Evolutionary conservation across 2,888 invertebrate species (phyloP), one percentile per base, ranked within the genome.

Genomic region (Macrophya alboannulata): DNA sequence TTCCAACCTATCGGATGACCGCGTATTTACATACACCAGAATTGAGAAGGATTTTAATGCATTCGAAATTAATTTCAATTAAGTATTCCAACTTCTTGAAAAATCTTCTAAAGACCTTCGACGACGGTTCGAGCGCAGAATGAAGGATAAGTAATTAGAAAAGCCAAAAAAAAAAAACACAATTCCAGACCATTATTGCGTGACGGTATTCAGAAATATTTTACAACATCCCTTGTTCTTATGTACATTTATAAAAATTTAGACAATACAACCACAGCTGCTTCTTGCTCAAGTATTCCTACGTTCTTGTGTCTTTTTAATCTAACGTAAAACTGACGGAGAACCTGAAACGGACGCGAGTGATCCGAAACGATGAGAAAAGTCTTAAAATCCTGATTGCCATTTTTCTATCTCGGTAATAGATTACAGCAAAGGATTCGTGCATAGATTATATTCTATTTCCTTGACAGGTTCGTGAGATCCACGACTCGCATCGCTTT

Each of bases 21-120:
- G 43, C 72, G 3, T 74, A 45, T 74, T 74, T 68, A 17, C 72
- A 45, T 74, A 74, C 21, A n/a, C n/a, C 45, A 31, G 43, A 74
- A 74, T 45, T 17, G 45, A 17, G 45, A 5, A 45, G 21, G 72
- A 45, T 74, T 74, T 21, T 15, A 15, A 74, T 68, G 68, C 37
- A 12, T 68, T 37, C 17, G 17, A 68, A 37, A 37, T 68, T 31
- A 37, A 15, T 17, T 31, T 37, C 68, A 68, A 37, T 37, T n/a
- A 55, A 8, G n/a, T 17, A 68, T 68, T 68, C 37, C 15, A 17
- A 17, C 25, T 12, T 68, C 12, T 68, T 37, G 17, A 17, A 37
- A 68, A 37, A 68, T 68, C 31, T 37, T 37, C 37, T 1, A 17
- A 37, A 37, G 31, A 37, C 31, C 6, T 12, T 37, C 25, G 62